These are phyloP conservation scores for Monomorium pharaonis DNA, from an alignment of 1,140 invertebrate genomes.

Conservation along the genomic window DNA sequence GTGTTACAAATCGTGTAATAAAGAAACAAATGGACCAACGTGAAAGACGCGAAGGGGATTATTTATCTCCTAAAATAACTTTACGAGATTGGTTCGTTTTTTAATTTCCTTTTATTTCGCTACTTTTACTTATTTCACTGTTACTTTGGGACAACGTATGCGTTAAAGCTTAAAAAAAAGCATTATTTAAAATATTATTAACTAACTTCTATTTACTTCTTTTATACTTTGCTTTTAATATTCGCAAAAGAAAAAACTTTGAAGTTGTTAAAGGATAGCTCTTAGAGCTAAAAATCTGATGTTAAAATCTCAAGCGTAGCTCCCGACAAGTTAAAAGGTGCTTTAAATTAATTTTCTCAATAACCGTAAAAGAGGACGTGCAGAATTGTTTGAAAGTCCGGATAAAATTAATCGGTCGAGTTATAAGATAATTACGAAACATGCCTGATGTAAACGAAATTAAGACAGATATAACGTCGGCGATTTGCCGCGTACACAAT, in stretches of 20 bases:
- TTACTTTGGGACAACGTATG: background rate
- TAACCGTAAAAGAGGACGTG: background rate
- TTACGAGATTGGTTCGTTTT: background rate
- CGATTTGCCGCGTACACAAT: background rate
- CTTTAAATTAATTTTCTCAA: conserved; percentile 28
- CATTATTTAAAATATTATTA: conserved; percentile 8
- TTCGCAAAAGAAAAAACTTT: conserved; percentile 1
- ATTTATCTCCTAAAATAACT: background rate
- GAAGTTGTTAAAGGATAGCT: background rate
- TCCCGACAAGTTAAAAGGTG: background rate
- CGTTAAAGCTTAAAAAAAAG: background rate
- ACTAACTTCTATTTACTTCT: background rate
- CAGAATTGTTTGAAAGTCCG: background rate
- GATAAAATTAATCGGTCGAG: conserved; percentile 18
- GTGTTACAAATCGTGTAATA: background rate
- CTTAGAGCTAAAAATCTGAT: conserved; percentile 12
- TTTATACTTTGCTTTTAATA: conserved; percentile 4
- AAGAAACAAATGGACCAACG: background rate
- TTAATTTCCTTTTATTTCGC: background rate
- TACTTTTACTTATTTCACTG: background rate
- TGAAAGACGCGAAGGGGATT: background rate
- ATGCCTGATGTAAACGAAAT: background rate
- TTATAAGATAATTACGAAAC: conserved; percentile 28
- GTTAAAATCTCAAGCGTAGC: conserved; percentile 18
- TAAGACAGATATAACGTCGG: background rate